These are phyloP conservation scores for Ectemnius continuus DNA, from an alignment of 2,888 invertebrate genomes.

Conservation along the genomic window DNA sequence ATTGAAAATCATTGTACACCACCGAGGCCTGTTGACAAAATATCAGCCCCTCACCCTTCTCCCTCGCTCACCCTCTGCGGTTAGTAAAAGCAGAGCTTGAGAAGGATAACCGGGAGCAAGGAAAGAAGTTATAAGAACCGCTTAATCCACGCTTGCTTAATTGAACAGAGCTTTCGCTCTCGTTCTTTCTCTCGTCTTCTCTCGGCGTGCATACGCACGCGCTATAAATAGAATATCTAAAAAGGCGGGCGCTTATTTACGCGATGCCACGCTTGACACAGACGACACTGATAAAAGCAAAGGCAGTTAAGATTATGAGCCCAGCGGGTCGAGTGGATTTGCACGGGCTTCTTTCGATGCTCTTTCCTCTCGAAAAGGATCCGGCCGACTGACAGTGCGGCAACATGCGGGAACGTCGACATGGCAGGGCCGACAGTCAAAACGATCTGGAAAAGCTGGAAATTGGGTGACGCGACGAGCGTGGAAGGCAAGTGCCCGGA, in stretches of 20 bases:
- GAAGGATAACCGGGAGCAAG: conserved; percentile 27
- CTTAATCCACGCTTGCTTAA: background rate
- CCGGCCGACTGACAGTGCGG: too few relatives aligned
- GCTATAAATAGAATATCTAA: conserved; percentile 6
- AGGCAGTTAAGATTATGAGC: background rate
- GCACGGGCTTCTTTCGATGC: background rate
- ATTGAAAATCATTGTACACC: conserved; percentile 61
- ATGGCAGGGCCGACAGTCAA: too few relatives aligned
- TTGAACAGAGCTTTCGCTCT: background rate
- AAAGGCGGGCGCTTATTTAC: background rate
- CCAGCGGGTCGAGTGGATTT: background rate
- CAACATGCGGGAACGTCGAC: too few relatives aligned
- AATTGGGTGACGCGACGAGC: too few relatives aligned
- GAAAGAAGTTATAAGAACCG: conserved; percentile 19
- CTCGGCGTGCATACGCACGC: background rate
- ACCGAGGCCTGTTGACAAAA: conserved; percentile 64
- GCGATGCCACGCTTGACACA: background rate
- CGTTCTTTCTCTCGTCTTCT: too few relatives aligned
- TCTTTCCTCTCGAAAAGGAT: background rate
- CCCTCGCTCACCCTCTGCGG: background rate
- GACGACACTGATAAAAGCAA: background rate
- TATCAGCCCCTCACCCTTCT: conserved; percentile 28
- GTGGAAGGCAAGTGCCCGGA: conserved; percentile 19
- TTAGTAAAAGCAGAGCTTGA: conserved; percentile 44
- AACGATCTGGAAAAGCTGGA: too few relatives aligned